Conservation (phyloP, 1,140 invertebrate species). For the Aphelenchoides avenae region DNA sequence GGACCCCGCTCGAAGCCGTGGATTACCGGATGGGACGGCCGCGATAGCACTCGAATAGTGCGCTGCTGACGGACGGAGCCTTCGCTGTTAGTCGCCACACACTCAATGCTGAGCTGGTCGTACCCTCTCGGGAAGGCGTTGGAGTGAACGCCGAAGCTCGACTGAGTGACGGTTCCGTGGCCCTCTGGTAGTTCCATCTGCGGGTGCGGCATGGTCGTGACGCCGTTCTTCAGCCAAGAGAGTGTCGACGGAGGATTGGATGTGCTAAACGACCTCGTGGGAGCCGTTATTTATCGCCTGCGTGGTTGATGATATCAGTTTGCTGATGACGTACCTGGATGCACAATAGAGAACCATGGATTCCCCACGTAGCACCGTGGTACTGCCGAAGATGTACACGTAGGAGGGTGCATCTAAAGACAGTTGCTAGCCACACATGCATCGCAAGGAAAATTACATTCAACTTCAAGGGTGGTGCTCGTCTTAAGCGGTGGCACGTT, state of each 20-base stretch:
- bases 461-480: conserved; percentile 78
- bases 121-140: conserved; percentile 35
- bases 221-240: no score
- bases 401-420: conserved; percentile 34
- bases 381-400: conserved; percentile 38
- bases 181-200: no score
- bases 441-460: conserved; percentile 78
- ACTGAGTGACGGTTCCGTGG: conserved; percentile 36
- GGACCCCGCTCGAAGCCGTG: conserved; percentile 78
- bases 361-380: conserved; percentile 40
- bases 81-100: conserved; percentile 51
- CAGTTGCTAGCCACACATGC: no score
- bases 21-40: conserved; percentile 81
- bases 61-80: conserved; percentile 50
- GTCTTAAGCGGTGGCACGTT: conserved; percentile 72
- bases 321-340: conserved; percentile 30
- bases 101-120: conserved; percentile 51
- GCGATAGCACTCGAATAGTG: conserved; percentile 64
- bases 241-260: no score
- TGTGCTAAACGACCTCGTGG: no score
- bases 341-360: conserved; percentile 29
- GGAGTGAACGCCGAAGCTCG: conserved; percentile 37
- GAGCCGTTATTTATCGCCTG: no score
- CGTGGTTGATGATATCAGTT: no score
- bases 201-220: conserved; percentile 30